Percentiles rank a stretch among this genome's conserved stretches.
Evolutionary conservation across 2,888 invertebrate species (phyloP).

Genomic region (Apotomis betuletana): DNA sequence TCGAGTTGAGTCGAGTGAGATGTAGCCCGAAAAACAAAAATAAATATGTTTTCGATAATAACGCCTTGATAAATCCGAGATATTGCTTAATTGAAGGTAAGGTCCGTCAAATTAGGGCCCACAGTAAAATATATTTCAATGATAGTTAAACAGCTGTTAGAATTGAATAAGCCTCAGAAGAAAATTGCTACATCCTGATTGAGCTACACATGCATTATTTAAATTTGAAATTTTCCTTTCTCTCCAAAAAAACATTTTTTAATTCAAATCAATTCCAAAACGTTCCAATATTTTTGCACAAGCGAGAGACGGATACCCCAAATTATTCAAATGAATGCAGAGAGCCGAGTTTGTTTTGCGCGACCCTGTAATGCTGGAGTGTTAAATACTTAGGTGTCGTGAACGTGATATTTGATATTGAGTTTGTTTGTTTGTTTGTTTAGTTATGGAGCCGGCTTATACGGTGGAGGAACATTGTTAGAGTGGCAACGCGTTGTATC

Average conservation of each 20-base stretch:
- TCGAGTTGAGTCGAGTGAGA: no score
- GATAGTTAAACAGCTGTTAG: no score
- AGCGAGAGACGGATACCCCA: conserved; percentile 60
- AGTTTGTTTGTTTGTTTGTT: conserved; percentile 18
- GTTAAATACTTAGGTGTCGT: conserved; percentile 36
- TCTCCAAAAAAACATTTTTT: background rate
- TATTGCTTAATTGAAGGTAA: no score
- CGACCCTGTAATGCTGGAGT: conserved; percentile 17
- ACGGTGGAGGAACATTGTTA: background rate
- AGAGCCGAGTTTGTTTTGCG: conserved; percentile 52
- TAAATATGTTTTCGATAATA: no score
- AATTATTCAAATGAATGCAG: conserved; percentile 77
- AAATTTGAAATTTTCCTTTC: background rate
- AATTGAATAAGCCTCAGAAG: no score
- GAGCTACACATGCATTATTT: no score
- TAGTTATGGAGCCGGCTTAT: conserved; percentile 23
- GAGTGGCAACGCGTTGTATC: no score
- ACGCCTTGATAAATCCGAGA: no score
- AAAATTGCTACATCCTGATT: no score
- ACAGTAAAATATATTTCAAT: no score
- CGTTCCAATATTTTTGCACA: conserved; percentile 43
- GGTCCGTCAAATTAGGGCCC: no score
- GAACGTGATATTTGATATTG: background rate
- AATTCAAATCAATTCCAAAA: conserved; percentile 18
- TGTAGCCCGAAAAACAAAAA: no score